Percentiles rank a stretch among this genome's conserved stretches.
Evolutionary conservation across 2,888 invertebrate species (phyloP).

Genomic region (Mesodorylaimus sp.): DNA sequence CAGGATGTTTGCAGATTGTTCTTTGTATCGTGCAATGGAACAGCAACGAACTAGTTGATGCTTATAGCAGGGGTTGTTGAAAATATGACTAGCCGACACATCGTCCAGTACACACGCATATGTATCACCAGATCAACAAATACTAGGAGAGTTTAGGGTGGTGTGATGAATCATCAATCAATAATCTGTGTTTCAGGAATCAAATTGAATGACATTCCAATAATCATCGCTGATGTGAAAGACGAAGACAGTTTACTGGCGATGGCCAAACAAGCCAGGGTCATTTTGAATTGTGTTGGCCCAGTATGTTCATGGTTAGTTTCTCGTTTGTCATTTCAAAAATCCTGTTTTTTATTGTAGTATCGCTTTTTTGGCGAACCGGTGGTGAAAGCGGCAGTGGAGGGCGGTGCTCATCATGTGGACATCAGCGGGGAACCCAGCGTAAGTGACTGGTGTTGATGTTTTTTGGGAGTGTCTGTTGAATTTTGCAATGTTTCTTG

Average conservation of each 20-base stretch:
- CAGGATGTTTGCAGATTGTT: too few species aligned
- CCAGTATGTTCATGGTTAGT: conserved; percentile 40
- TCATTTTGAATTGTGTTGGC: conserved; percentile 78
- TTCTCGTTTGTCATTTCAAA: not conserved
- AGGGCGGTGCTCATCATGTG: conserved; percentile 60
- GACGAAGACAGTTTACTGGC: conserved; percentile 51
- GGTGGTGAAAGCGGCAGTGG: conserved; percentile 69
- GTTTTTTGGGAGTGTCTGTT: too few species aligned
- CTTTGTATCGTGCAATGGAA: too few species aligned
- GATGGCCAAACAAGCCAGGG: conserved; percentile 59
- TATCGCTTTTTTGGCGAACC: conserved; percentile 61
- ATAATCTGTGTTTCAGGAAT: conserved; percentile 36
- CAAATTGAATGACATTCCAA: conserved; percentile 43
- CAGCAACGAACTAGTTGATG: too few species aligned
- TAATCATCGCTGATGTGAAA: conserved; percentile 57
- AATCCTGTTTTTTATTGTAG: conserved; percentile 22
- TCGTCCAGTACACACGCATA: conserved; percentile 13
- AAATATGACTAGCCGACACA: conserved; percentile 17
- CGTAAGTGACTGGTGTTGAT: conserved; percentile 33
- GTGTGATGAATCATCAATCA: conserved; percentile 1
- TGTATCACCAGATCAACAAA: too few species aligned
- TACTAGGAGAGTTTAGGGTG: not conserved
- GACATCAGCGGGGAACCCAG: conserved; percentile 83
- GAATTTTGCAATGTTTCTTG: too few species aligned
- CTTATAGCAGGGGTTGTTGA: too few species aligned